Percentiles rank a stretch among this genome's conserved stretches.
Conservation (phyloP, 2,113 vertebrate genomes). For the Erythrolamprus reginae region DNA sequence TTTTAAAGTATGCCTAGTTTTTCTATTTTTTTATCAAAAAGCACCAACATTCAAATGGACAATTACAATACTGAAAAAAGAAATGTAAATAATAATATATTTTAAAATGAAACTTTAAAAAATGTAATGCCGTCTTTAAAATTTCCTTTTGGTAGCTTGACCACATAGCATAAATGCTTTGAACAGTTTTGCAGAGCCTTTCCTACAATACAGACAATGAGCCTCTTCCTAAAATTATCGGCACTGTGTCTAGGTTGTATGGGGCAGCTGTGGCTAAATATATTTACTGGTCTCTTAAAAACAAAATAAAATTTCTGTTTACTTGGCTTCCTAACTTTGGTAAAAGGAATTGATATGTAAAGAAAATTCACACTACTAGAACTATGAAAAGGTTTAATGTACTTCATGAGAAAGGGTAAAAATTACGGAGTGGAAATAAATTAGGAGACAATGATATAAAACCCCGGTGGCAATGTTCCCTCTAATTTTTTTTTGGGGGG, state of each 20-base stretch:
- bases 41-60: not conserved
- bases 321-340: not conserved
- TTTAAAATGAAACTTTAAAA: not conserved
- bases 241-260: conserved; percentile 27
- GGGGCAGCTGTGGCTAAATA: conserved; percentile 50
- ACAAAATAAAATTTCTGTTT: not conserved
- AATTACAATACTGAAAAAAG: not conserved
- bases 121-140: conserved; percentile 6
- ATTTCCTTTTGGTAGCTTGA: conserved; percentile 24
- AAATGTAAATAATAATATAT: not conserved
- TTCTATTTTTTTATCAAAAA: not conserved
- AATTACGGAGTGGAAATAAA: not conserved
- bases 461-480: too few species aligned
- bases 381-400: not conserved
- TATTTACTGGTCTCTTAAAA: conserved; percentile 22
- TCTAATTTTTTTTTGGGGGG: too few species aligned
- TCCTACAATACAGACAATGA: not conserved
- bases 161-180: conserved; percentile 2
- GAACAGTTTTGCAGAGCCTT: not conserved
- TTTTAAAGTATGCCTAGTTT: not conserved
- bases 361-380: not conserved
- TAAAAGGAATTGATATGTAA: conserved; percentile 6
- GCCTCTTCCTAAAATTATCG: conserved; percentile 27
- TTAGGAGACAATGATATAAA: not conserved
- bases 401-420: not conserved